Evolutionary conservation across 2,888 invertebrate species (phyloP), one percentile per base, ranked within the genome.

Genomic region (Terebella lapidaria): DNA sequence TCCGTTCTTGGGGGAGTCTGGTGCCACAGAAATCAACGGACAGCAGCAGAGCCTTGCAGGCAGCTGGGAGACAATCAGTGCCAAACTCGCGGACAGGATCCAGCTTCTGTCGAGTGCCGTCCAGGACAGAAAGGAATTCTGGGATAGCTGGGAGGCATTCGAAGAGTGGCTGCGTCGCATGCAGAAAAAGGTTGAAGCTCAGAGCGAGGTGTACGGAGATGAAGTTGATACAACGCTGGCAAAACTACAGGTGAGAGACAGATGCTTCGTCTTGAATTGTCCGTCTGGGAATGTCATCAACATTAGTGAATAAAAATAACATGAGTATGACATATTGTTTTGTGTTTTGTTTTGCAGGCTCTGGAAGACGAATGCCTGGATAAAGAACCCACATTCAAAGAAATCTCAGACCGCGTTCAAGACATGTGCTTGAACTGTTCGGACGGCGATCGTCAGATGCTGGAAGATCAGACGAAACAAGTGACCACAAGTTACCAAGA

Each of bases 11-110:
- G 73, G 67, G 51, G 71, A 73, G 5, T 72, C 71, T 3, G 75
- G 75, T 3, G 63, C 70, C 10, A 64, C 66, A 27, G 67, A 70
- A 3, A 67, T 76, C n/a, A 67, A 70, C 57, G 64, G 91, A 78
- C 91, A 92, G 82, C 86, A 92, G 49, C 91, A 92, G 73, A 87
- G 89, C 1, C 86, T 92, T 65, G 88, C 89, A 72, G 89, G 89
- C 4, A 86, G 90, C 62, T 92, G 91, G 88, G 74, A 88, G n/a
- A 86, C 89, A 0, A 87, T 93, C 54, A 70, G 74, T 35, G 74
- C 72, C 30, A 70, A 70, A 46, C 88, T 90, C 0, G 85, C 86
- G 55, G 90, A 92, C 77, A 88, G 90, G 83, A 87, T 87, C 57
- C 67, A 70, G 25, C 66, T 67, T 47, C 66, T 78, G 3, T 61